Base-by-base conservation (phyloP, 2,888 invertebrate genomes). In the Pristionchus maxplancki region DNA sequence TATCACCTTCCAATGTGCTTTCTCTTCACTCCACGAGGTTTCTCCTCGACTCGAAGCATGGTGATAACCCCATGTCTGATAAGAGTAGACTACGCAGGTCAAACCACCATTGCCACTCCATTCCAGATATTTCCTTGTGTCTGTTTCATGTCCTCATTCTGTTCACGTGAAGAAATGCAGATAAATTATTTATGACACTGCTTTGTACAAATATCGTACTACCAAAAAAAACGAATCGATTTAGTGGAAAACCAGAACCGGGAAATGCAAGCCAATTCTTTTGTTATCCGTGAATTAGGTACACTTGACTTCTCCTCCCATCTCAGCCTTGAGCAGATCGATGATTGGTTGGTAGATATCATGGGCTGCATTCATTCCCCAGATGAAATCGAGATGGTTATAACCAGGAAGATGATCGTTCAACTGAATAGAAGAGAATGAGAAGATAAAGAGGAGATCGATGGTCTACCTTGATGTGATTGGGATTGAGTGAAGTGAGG, bases 371-470 rank as follows among this genome's bases (percentile, higher is more conserved):
- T 90, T 89, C 50, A 91, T 82, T 37, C 92, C 92, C 92, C 92
- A 92, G 34, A 91, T 91, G 82, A 91, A 92, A 83, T 92, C 92
- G 48, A 94, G 90, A 87, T 92, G 92, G 67, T 92, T 92, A 88
- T 89, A 92, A 15, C 89, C 91, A 15, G 86, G 62, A 81, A 91
- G 85, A 28, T 90, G 85, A 78, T 90, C 90, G 89, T 91, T 92
- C 85, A 89, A 87, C 87, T 87, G 74, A 62, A 85, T 11, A 11
- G 78, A 78, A 28, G n/a, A 20, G 15, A 5, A 50, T 67, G 11
- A 15, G 34, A 67, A 34, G 0, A 58, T 1, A 34, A 28, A 67
- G 8, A 44, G 8, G 20, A n/a, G 48, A 78, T 44, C 44, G 44
- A 34, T 40, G 37, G 28, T 11, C 37, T 28, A 89, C 89, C 86